Base-by-base conservation (phyloP, 2,113 vertebrate species). In the Elgaria multicarinata region DNA sequence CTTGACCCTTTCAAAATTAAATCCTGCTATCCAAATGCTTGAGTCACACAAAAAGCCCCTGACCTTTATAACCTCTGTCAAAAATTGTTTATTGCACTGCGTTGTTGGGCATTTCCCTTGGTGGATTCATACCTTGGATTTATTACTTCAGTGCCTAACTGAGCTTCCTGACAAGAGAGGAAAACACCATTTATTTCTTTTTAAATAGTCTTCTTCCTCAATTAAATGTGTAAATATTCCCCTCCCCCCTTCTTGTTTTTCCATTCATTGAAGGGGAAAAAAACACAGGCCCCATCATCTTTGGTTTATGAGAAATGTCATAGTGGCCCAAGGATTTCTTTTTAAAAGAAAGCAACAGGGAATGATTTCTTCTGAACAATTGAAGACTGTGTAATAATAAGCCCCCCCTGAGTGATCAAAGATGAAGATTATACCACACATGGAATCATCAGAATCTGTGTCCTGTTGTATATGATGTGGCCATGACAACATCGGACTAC, bases 61-160 rank as follows among this genome's bases (percentile, higher is more conserved):
- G 93, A 95, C 95, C 94, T 92, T 91, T 90, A n/a, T 91, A 91
- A 96, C 95, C 93, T 92, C 94, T 96, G 95, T 96, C 95, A 96
- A 90, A 94, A 95, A 93, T 33, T 95, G 95, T 95, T 96, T 96
- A 95, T 96, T 95, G 90, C 81, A 94, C 91, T 36, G 81, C 76
- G 90, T 94, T 95, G 92, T 92, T 91, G 93, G 58, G 83, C 20
- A 94, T 89, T 94, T 90, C 89, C 93, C 58, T 92, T 90, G 83
- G 90, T 92, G 75, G 82, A 92, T 87, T 81, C n/a, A 62, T 93
- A 92, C 83, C 69, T 90, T 93, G 85, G 80, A 94, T 94, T 96
- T 96, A 95, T 94, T 94, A 92, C 90, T 90, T 90, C 2, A 92
- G 94, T 93, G 66, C 86, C 84, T 93, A 24, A 0, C 36, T 33